Conservation (phyloP, 2,113 vertebrate genomes). For the Rhadina sibilatrix region DNA sequence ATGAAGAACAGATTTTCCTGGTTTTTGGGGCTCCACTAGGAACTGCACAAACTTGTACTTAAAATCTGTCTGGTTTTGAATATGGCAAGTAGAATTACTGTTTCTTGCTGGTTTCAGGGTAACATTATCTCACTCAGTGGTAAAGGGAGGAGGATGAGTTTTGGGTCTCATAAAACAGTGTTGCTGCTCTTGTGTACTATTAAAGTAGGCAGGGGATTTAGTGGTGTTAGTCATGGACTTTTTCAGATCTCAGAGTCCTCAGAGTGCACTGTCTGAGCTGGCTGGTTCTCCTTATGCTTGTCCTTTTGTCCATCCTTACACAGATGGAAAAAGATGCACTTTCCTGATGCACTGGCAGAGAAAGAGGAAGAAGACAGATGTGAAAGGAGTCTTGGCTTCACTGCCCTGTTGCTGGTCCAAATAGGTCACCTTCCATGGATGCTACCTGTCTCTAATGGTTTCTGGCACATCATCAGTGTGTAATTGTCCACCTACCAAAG, state of each 20-base stretch:
- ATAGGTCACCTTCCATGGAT: neutral
- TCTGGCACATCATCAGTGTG: accelerated
- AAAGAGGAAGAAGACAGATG: neutral
- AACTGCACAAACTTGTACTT: neutral
- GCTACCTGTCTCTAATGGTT: neutral
- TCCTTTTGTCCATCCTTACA: neutral
- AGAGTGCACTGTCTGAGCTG: neutral
- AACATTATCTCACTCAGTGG: neutral
- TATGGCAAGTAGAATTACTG: neutral
- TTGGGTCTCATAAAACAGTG: neutral
- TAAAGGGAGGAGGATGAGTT: neutral
- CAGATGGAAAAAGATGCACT: neutral
- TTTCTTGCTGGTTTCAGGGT: neutral
- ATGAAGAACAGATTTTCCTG: neutral
- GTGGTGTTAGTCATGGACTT: neutral
- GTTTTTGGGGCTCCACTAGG: neutral
- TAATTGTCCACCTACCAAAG: neutral
- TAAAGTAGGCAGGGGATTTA: neutral
- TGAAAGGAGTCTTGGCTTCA: neutral
- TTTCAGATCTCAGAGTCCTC: neutral
- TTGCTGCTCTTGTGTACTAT: neutral
- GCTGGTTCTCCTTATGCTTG: neutral
- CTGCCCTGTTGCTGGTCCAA: neutral
- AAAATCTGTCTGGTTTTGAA: neutral
- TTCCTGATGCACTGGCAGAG: neutral